Base-by-base conservation (phyloP, 2,797 vertebrate genomes). In the Knipowitschia caucasica region DNA sequence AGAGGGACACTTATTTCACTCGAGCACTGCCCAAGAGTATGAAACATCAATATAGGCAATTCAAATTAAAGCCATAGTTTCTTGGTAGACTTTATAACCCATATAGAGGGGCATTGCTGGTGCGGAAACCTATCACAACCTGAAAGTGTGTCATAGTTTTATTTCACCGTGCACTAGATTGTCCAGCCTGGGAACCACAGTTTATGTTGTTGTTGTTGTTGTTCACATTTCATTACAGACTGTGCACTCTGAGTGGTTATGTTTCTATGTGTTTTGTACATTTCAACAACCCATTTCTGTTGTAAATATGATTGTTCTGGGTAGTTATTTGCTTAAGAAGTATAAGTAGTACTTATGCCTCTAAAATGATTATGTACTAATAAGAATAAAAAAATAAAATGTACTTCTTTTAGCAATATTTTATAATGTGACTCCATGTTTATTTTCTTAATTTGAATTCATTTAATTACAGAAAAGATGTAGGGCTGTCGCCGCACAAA, bases 291-390 rank as follows among this genome's bases (percentile, higher is more conserved):
- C 73, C 78, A 65, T 71, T 75, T 80, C 67, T 87, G 80, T 79
- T 92, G 90, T 92, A 91, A 85, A 92, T 91, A 89, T 76, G 69
- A 85, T 90, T 83, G 80, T 86, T 84, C 80, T 79, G 78, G 83
- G 86, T 90, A 90, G 90, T 83, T 90, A 35, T 72, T 88, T 90
- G 87, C 83, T 88, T 87, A 78, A 88, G 86, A 90, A 86, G 84
- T 90, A n/a, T n/a, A n/a, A n/a, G n/a, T n/a, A n/a, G n/a, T n/a
- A n/a, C 85, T 88, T 89, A 87, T 85, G 84, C 89, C 90, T 91
- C 86, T 89, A 88, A 90, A 90, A 88, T 86, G 69, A 87, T 75
- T 88, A 86, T 90, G 88, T 91, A 92, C 90, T 92, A 91, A 92
- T 91, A 91, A 86, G 75, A 77, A 86, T 80, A 89, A 89, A 89